These are phyloP conservation scores for Hycleus cichorii DNA, from an alignment of 1,140 invertebrate species.

Conservation along the genomic window DNA sequence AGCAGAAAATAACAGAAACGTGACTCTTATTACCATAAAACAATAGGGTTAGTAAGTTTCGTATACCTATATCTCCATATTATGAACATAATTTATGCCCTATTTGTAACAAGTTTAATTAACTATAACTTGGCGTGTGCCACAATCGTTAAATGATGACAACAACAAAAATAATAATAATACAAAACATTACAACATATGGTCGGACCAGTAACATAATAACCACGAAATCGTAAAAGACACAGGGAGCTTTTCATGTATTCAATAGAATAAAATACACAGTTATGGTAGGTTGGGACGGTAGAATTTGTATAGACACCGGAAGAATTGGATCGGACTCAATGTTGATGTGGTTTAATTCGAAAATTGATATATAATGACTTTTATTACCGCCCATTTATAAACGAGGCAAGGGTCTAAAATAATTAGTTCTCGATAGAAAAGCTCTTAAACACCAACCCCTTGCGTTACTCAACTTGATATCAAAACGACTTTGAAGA, in stretches of 20 bases:
- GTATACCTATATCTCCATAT: no score
- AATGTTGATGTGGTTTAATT: conserved; percentile 14
- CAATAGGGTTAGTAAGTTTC: neutral
- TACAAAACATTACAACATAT: conserved; percentile 13
- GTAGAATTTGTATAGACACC: neutral
- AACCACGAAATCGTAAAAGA: conserved; percentile 8
- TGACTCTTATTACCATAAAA: conserved; percentile 13
- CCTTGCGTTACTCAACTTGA: no score
- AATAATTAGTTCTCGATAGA: no score
- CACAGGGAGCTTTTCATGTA: neutral
- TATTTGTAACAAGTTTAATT: conserved; percentile 15
- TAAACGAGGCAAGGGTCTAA: no score
- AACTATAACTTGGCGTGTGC: conserved; percentile 16
- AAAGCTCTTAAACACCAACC: no score
- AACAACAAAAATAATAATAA: no score
- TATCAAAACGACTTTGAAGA: no score
- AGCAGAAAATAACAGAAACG: conserved; percentile 15
- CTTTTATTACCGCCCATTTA: conserved; percentile 1
- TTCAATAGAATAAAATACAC: neutral
- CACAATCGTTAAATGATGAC: conserved; percentile 11
- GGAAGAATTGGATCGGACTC: conserved; percentile 9
- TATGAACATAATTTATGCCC: neutral
- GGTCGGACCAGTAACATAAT: conserved; percentile 19
- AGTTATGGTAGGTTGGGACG: no score
- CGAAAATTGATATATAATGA: conserved; percentile 20